Base-by-base conservation (phyloP, 2,797 vertebrate species). In the Heliangelus exortis region DNA sequence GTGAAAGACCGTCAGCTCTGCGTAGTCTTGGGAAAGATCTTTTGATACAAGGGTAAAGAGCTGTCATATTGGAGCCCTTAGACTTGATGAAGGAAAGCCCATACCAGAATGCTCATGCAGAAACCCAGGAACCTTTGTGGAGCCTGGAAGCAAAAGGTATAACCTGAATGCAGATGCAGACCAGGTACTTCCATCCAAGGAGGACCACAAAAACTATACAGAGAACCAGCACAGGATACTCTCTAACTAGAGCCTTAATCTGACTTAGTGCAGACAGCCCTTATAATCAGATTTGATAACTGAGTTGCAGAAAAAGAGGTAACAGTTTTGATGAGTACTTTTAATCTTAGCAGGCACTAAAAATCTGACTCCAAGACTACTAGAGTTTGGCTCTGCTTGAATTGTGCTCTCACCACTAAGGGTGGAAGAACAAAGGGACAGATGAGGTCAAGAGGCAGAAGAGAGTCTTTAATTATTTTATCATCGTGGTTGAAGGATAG, bases 381-480 rank as follows among this genome's bases (percentile, higher is more conserved):
- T 59, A 13, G 41, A 13, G 41, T 59, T 88, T 79, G 33, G 34
- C 59, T 87, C 36, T 67, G 31, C 29, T 11, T 54, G 45, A 74
- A 87, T 7, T 74, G 41, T 22, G 55, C n/a, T 22, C 22, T 43
- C 21, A 80, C n/a, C 14, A 25, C 31, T 36, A 63, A 41, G 19
- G 11, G 36, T 39, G 36, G 36, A 54, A 57, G 73, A 68, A 43
- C 58, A 91, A 86, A 91, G 33, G 22, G 50, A 92, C 28, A 86
- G 55, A 53, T 84, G 22, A 90, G 77, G 68, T 61, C 41, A 87
- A 76, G 81, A 84, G 57, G 67, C 53, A 89, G 48, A 89, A 90
- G 20, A 91, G 8, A 82, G 55, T 36, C 67, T 93, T 84, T 66
- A 76, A 90, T 71, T 82, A 82, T 53, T 45, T 82, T 89, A 67